Evolutionary conservation across 2,888 invertebrate genomes (phyloP).

Genomic region (Phyllotreta striolata): DNA sequence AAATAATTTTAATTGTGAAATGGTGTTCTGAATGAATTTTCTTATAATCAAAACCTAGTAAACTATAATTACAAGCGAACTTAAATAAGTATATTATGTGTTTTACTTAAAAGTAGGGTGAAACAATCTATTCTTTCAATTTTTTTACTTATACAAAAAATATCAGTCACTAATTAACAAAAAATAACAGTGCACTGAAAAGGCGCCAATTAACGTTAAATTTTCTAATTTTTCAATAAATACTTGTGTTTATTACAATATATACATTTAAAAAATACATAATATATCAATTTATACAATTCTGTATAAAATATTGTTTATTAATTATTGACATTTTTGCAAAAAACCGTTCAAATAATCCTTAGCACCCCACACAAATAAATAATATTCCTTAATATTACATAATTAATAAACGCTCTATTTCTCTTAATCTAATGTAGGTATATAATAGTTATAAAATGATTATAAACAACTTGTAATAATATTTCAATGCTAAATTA

Average conservation of each 20-base stretch:
- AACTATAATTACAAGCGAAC: no score
- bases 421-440: conserved; percentile 41
- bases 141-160: no score
- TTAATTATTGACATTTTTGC: conserved; percentile 15
- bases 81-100: no score
- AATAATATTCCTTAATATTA: conserved; percentile 18
- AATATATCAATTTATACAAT: conserved; percentile 17
- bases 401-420: conserved; percentile 31
- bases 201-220: conserved; percentile 1
- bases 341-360: conserved; percentile 4
- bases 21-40: conserved; percentile 4
- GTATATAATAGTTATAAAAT: conserved; percentile 30
- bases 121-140: no score
- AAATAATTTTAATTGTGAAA: conserved; percentile 25
- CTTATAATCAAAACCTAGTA: background rate
- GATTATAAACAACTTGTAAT: conserved; percentile 49
- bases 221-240: conserved; percentile 14
- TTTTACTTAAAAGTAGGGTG: no score
- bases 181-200: conserved; percentile 1
- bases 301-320: conserved; percentile 8
- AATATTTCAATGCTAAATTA: conserved; percentile 40
- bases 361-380: conserved; percentile 36
- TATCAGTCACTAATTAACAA: no score
- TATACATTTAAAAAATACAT: conserved; percentile 17
- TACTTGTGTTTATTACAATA: conserved; percentile 15